Conservation (phyloP, 2,797 vertebrate genomes). For the Sylvilagus floridanus region DNA sequence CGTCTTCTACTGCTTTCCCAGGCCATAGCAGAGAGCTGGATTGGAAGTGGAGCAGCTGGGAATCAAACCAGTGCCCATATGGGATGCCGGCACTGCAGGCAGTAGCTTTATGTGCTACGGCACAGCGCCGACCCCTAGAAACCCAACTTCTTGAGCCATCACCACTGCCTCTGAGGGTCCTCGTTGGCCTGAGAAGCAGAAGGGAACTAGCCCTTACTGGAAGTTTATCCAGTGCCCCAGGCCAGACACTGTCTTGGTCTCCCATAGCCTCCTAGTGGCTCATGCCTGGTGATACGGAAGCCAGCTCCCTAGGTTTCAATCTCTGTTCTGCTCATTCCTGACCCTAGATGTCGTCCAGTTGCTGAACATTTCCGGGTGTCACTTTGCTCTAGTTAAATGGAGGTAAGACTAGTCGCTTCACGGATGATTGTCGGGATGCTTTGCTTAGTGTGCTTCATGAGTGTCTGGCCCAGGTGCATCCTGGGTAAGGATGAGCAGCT, state of each 20-base stretch:
- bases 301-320: not conserved
- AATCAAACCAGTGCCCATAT: too few relatives aligned
- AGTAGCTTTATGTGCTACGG: too few relatives aligned
- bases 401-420: not conserved
- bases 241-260: not conserved
- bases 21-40: too few relatives aligned
- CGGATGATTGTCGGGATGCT: not conserved
- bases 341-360: not conserved
- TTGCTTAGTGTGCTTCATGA: accelerated
- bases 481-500: not conserved
- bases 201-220: not conserved
- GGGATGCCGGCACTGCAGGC: too few relatives aligned
- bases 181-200: not conserved
- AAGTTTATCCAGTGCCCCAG: not conserved
- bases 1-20: too few relatives aligned
- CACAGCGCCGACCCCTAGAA: too few relatives aligned
- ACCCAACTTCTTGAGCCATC: too few relatives aligned
- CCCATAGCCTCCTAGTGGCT: not conserved
- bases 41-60: too few relatives aligned
- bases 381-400: not conserved
- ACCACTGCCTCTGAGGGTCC: too few relatives aligned
- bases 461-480: too few relatives aligned
- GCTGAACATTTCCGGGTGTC: not conserved
- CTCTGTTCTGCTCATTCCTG: not conserved
- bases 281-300: not conserved